phyloP scores from a whole-genome alignment of 2,888 invertebrate genomes.

The Rhagium mordax region DNA sequence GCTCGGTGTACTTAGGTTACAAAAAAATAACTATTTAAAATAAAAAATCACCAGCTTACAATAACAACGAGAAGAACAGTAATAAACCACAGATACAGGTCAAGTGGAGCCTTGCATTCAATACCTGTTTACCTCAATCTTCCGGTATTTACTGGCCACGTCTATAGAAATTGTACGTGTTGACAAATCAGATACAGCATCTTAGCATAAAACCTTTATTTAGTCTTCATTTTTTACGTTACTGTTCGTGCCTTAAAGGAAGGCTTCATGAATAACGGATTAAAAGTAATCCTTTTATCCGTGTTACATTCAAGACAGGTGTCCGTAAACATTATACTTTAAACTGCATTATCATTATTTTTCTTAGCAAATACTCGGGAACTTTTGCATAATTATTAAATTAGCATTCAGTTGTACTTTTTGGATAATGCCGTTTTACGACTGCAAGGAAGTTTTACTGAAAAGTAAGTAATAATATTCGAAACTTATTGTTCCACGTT shows the following conservation, averaged over 20 bases:
- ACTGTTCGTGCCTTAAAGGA: constrained; percentile 36
- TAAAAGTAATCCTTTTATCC: constrained; percentile 43
- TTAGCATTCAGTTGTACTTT: constrained; percentile 27
- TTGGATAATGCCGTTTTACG: constrained; percentile 9
- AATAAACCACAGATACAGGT: neutral
- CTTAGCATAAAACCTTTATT: constrained; percentile 41
- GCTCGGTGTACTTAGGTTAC: too few species aligned
- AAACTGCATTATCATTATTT: constrained; percentile 36
- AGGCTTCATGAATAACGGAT: constrained; percentile 39
- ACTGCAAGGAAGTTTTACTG: neutral
- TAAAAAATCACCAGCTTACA: neutral
- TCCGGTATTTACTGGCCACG: neutral
- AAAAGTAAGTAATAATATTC: neutral
- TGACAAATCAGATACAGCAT: constrained; percentile 42
- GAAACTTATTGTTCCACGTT: neutral
- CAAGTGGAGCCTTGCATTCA: neutral
- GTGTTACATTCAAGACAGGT: constrained; percentile 36
- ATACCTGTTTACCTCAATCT: constrained; percentile 1
- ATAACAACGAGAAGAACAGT: neutral
- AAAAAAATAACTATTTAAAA: neutral
- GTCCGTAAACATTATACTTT: constrained; percentile 38
- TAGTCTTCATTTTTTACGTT: constrained; percentile 22
- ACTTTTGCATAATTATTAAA: constrained; percentile 33
- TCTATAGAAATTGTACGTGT: constrained; percentile 35
- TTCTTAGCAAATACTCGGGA: constrained; percentile 26